Evolutionary conservation across 1,140 invertebrate species (phyloP).

Genomic region (Limonius californicus): DNA sequence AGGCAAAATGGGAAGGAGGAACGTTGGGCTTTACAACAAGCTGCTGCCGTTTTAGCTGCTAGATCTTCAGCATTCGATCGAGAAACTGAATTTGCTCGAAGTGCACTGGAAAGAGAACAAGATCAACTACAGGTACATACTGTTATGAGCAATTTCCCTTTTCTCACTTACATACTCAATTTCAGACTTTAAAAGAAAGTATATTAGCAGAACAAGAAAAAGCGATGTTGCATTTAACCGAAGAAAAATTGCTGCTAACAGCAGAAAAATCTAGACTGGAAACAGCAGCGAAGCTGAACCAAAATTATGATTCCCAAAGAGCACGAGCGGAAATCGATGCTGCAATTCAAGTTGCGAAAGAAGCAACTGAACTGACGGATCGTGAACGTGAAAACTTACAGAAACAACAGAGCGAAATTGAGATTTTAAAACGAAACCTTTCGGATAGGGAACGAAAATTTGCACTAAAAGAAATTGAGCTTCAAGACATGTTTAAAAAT

Average conservation of each 20-base stretch:
- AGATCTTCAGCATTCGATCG: conserved; percentile 48
- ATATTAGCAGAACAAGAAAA: conserved; percentile 49
- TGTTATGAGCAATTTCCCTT: too few relatives aligned
- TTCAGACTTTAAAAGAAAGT: conserved; percentile 46
- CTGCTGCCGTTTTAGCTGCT: conserved; percentile 39
- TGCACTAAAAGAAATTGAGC: conserved; percentile 44
- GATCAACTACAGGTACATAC: too few relatives aligned
- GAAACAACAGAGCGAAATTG: conserved; percentile 46
- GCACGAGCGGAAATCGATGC: conserved; percentile 50
- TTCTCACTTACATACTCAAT: too few relatives aligned
- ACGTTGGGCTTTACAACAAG: conserved; percentile 44
- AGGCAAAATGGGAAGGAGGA: conserved; percentile 45
- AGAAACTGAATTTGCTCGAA: conserved; percentile 45
- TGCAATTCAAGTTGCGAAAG: conserved; percentile 49
- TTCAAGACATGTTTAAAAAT: conserved; percentile 30
- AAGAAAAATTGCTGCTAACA: conserved; percentile 46
- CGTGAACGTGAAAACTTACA: conserved; percentile 47
- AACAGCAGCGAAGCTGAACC: conserved; percentile 44
- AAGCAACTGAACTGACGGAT: conserved; percentile 49
- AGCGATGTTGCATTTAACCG: conserved; percentile 45
- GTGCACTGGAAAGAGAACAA: conserved; percentile 48
- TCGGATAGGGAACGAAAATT: conserved; percentile 46
- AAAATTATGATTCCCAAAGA: conserved; percentile 41
- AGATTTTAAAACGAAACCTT: conserved; percentile 45
- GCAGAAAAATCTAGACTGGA: conserved; percentile 48